phyloP scores from a whole-genome alignment of 2,888 invertebrate species.

The Mamestra brassicae region DNA sequence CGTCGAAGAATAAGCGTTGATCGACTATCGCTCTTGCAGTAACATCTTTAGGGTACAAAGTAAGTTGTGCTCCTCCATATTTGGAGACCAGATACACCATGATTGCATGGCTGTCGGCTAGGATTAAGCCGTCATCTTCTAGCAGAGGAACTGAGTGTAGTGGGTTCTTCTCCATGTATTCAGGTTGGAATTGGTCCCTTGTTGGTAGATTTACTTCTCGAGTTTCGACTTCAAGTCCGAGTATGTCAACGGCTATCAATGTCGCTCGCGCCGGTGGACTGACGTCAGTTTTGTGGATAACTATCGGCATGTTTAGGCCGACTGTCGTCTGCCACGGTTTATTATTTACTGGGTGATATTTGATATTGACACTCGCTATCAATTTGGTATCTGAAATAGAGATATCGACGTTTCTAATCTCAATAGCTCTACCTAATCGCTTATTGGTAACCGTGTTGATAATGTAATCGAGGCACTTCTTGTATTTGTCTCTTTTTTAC shows the following conservation, averaged over 20 bases:
- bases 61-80: slow-evolving; percentile 65
- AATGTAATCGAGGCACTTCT: not conserved
- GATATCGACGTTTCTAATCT: slow-evolving; percentile 20
- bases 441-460: not conserved
- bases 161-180: slow-evolving; percentile 75
- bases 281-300: slow-evolving; percentile 68
- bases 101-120: slow-evolving; percentile 77
- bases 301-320: slow-evolving; percentile 55
- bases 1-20: slow-evolving; percentile 75
- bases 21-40: slow-evolving; percentile 69
- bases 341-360: not conserved
- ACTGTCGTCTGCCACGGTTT: not conserved
- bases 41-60: slow-evolving; percentile 72
- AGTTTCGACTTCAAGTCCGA: slow-evolving; percentile 68
- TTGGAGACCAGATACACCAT: slow-evolving; percentile 73
- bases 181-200: slow-evolving; percentile 70
- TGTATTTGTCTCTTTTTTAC: no score
- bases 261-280: slow-evolving; percentile 75
- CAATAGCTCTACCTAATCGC: not conserved
- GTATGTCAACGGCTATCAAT: slow-evolving; percentile 70
- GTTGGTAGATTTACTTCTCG: slow-evolving; percentile 70
- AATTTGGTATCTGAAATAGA: slow-evolving; percentile 12
- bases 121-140: slow-evolving; percentile 72
- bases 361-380: slow-evolving; percentile 31
- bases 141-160: slow-evolving; percentile 76